phyloP scores from a whole-genome alignment of 2,113 vertebrate genomes.

The Hydropotes inermis region DNA sequence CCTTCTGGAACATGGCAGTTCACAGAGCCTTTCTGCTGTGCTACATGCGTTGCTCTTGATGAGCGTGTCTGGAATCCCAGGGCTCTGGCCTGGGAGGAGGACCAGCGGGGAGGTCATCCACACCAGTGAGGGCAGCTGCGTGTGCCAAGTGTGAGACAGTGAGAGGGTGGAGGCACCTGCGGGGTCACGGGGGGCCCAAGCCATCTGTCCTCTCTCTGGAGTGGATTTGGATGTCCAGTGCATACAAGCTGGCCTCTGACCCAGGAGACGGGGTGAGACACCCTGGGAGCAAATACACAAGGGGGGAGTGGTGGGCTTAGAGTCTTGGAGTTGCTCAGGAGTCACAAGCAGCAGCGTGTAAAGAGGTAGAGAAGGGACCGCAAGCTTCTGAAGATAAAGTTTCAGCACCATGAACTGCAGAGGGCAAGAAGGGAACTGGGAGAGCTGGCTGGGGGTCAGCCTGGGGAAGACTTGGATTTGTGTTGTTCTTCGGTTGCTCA shows the following conservation, averaged over 20 bases:
- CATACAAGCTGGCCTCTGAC: fast-evolving
- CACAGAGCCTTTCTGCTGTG: not conserved
- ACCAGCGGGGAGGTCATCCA: not conserved
- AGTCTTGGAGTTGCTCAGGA: not conserved
- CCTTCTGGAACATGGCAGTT: not conserved
- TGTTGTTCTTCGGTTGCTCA: not conserved
- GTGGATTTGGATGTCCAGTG: not conserved
- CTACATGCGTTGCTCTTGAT: not conserved
- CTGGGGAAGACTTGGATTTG: not conserved
- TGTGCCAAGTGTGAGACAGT: not conserved
- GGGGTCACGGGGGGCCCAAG: not conserved
- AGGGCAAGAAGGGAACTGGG: not conserved
- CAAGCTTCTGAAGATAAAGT: not conserved
- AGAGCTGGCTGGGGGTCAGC: fast-evolving
- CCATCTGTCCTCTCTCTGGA: not conserved
- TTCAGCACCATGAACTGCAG: not conserved
- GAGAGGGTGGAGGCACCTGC: not conserved
- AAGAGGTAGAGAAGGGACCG: not conserved
- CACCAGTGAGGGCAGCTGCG: not conserved
- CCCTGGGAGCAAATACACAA: not conserved
- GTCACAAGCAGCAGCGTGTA: not conserved
- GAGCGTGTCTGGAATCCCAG: not conserved
- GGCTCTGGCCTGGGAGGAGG: not conserved
- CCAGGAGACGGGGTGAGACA: not conserved
- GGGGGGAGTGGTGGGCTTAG: not conserved